Evolutionary conservation across 2,888 invertebrate genomes (phyloP).

Genomic region (Orthonychiurus folsomi): DNA sequence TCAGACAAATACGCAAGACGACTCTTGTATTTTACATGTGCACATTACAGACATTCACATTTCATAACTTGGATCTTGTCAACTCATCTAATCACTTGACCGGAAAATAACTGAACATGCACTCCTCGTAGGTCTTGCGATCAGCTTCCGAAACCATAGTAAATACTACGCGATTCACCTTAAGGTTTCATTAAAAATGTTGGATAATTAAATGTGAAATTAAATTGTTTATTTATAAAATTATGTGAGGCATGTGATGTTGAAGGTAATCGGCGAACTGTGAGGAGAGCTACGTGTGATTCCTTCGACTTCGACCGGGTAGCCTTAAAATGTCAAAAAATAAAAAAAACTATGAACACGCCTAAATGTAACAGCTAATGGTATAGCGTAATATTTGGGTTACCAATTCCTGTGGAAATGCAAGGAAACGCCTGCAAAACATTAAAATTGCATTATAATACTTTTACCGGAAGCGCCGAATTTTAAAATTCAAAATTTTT

Average conservation of each 20-base stretch:
- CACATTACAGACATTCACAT: too few species aligned
- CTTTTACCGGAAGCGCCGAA: too few species aligned
- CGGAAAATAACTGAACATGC: slow-evolving; percentile 65
- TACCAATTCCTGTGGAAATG: slow-evolving; percentile 77
- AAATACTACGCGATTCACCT: slow-evolving; percentile 67
- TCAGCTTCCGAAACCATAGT: slow-evolving; percentile 65
- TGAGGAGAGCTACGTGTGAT: slow-evolving; percentile 61
- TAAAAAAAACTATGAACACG: too few species aligned
- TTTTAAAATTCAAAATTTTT: neutral
- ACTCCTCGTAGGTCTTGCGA: slow-evolving; percentile 59
- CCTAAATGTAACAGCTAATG: slow-evolving; percentile 19
- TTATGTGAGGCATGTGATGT: slow-evolving; percentile 42
- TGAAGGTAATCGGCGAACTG: slow-evolving; percentile 58
- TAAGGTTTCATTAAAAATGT: too few species aligned
- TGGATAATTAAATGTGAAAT: neutral
- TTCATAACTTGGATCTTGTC: too few species aligned
- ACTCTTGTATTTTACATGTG: too few species aligned
- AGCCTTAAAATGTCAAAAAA: too few species aligned
- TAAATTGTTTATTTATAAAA: neutral
- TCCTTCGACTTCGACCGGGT: slow-evolving; percentile 69
- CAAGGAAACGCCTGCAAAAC: slow-evolving; percentile 66
- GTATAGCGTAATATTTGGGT: slow-evolving; percentile 8
- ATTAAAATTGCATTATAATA: too few species aligned
- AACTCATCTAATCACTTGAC: too few species aligned
- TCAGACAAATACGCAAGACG: too few species aligned